Percentiles rank a stretch among this genome's conserved stretches.
phyloP scores from a whole-genome alignment of 2,888 invertebrate species.

The Chymomyza amoena region DNA sequence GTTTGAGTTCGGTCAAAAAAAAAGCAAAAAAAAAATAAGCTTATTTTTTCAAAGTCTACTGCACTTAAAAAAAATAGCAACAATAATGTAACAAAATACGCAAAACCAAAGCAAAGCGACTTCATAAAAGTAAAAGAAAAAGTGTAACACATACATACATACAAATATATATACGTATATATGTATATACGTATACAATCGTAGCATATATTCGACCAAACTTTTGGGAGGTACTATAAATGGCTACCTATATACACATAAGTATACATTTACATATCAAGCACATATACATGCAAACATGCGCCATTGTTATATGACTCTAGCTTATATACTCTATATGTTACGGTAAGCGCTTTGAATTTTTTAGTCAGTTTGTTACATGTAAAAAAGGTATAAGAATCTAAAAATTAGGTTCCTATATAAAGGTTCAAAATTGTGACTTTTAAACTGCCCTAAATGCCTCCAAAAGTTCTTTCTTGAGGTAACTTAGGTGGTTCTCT shows the following conservation, averaged over 20 bases:
- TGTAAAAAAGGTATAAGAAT: no score
- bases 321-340: neutral
- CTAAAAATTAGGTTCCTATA: no score
- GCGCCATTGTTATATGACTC: neutral
- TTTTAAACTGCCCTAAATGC: no score
- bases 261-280: conserved; percentile 47
- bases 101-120: neutral
- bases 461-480: no score
- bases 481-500: no score
- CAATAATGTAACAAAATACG: neutral
- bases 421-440: no score
- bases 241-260: conserved; percentile 56
- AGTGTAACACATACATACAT: neutral
- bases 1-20: neutral
- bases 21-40: conserved; percentile 2
- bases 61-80: neutral
- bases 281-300: conserved; percentile 1
- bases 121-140: neutral
- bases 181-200: no score
- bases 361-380: neutral
- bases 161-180: neutral
- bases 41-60: neutral
- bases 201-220: conserved; percentile 48
- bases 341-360: neutral
- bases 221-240: conserved; percentile 61